Evolutionary conservation across 2,888 invertebrate genomes (phyloP), one percentile per base, ranked within the genome.

Genomic region (Aleiodes testaceus): DNA sequence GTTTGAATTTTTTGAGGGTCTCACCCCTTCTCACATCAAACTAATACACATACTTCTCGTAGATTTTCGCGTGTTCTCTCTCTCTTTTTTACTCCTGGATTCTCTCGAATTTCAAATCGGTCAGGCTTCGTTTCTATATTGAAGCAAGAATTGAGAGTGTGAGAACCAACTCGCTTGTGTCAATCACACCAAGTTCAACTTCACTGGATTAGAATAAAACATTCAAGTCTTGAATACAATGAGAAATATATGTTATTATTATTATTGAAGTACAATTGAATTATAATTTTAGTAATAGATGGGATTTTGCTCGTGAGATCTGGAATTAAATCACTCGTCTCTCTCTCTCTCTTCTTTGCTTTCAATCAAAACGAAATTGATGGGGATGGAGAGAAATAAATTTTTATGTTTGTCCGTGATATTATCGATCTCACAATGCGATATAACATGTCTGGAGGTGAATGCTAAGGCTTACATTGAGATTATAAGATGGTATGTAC

Each of bases 161-260:
- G 80, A 80, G 80, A 80, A 80, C 80, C 72, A 73, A 78, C 72
- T 73, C 73, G 16, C 50, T 42, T 52, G 18, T 49, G 71, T 71
- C 71, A 71, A 71, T 71, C 71, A 71, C 50, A 18, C 47, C 42
- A 66, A 59, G 67, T 59, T 26, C 36, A 55, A 20, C 11, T 42
- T 16, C 47, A 59, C 36, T 59, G 59, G 59, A 53, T 53, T 22
- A n/a, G 36, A 42, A 59, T 59, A 36, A 36, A 42, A 59, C 42
- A 42, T 9, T 16, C 14, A 14, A 14, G 36, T 0, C 16, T 9
- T 11, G 36, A 5, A 36, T 9, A 36, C 36, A 36, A 36, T 36
- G 36, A 36, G 9, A 36, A 11, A 9, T 6, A 11, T 6, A 9
- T 6, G 9, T 36, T 36, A 36, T 36, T 6, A 36, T 36, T 7